phyloP scores from a whole-genome alignment of 37 sponge, comb jelly and placozoan species.

The Halisarca cf. caerulea region DNA sequence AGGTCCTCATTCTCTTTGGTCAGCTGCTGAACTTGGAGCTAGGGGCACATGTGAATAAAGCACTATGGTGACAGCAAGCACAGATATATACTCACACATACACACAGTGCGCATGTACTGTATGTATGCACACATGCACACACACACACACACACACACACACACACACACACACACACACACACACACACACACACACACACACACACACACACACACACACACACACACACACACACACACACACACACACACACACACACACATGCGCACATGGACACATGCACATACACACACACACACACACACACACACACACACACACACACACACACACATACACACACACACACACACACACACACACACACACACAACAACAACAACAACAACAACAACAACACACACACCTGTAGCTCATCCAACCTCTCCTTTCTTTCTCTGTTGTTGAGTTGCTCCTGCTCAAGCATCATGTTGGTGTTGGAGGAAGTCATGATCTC shows the following conservation, averaged over 20 bases:
- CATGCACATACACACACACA: too few relatives aligned
- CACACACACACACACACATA: neutral
- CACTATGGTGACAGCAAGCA: neutral
- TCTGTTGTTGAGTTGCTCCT: conserved; percentile 83
- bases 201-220: neutral
- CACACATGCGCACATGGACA: too few relatives aligned
- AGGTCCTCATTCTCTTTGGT: conserved; percentile 72
- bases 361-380: neutral
- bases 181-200: neutral
- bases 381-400: neutral
- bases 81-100: too few relatives aligned
- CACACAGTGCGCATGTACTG: too few relatives aligned
- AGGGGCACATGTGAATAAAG: too few relatives aligned
- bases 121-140: too few relatives aligned
- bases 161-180: too few relatives aligned
- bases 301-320: neutral
- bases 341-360: too few relatives aligned
- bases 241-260: too few relatives aligned
- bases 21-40: conserved; percentile 49
- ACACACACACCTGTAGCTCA: conserved; percentile 58
- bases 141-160: too few relatives aligned
- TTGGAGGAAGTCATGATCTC: conserved; percentile 47
- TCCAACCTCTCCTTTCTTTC: conserved; percentile 69
- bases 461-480: conserved; percentile 70
- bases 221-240: too few relatives aligned